Evolutionary conservation across 2,888 invertebrate genomes (phyloP).

Genomic region (Andrena bucephala): DNA sequence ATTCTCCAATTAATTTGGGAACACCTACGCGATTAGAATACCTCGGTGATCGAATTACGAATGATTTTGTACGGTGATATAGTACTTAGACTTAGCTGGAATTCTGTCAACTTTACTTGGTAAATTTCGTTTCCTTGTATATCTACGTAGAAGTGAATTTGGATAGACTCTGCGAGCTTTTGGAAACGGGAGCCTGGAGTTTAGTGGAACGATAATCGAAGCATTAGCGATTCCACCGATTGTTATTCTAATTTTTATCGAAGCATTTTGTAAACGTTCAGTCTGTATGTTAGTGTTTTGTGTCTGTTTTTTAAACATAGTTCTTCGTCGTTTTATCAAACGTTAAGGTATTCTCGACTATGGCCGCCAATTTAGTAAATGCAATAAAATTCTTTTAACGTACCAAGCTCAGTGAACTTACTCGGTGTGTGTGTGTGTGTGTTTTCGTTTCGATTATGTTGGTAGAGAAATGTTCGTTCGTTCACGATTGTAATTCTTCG

Average conservation of each 20-base stretch:
- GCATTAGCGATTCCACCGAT: neutral
- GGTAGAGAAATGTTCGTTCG: neutral
- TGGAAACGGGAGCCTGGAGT: neutral
- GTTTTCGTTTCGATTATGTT: slow-evolving; percentile 8
- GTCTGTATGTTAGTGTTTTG: no score
- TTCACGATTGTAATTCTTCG: neutral
- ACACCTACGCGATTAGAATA: neutral
- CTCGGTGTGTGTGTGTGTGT: neutral
- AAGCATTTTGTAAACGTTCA: neutral
- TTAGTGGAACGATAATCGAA: neutral
- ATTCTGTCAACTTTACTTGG: no score
- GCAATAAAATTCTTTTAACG: slow-evolving; percentile 7
- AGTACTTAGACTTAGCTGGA: no score
- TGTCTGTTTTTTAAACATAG: no score
- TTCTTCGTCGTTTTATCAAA: no score
- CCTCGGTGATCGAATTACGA: no score
- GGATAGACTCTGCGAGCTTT: neutral
- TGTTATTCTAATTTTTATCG: neutral
- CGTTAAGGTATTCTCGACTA: neutral
- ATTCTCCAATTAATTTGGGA: neutral
- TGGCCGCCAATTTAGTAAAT: slow-evolving; percentile 37
- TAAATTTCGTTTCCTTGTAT: no score
- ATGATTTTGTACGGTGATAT: neutral
- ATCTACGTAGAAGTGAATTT: neutral
- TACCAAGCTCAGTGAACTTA: slow-evolving; percentile 5